Conservation (phyloP, 2,113 vertebrate species). For the Anolis sagrei region DNA sequence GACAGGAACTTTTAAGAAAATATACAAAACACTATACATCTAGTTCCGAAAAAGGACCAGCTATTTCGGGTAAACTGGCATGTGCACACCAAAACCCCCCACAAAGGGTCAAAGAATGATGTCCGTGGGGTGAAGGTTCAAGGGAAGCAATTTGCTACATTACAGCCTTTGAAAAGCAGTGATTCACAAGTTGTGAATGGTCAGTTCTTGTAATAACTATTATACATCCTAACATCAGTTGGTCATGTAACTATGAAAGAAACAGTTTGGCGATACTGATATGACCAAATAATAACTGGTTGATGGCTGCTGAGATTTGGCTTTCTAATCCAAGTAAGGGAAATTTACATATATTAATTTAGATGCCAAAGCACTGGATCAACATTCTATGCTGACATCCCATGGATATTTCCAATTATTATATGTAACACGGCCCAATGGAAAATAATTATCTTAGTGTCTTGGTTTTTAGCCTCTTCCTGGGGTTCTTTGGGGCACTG, state of each 20-base stretch:
- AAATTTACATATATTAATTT: background rate
- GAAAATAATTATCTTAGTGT: too few relatives aligned
- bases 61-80: slow-evolving; percentile 84
- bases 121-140: slow-evolving; percentile 23
- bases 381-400: too few relatives aligned
- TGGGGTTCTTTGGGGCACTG: too few relatives aligned
- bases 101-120: background rate
- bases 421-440: too few relatives aligned
- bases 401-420: too few relatives aligned
- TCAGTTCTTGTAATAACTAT: background rate
- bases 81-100: background rate
- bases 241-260: slow-evolving; percentile 16
- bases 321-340: background rate
- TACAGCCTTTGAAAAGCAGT: background rate
- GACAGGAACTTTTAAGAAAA: slow-evolving; percentile 84
- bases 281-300: too few relatives aligned
- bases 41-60: slow-evolving; percentile 92
- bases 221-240: slow-evolving; percentile 11
- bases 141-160: slow-evolving; percentile 25
- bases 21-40: slow-evolving; percentile 84
- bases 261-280: background rate
- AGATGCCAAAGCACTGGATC: too few relatives aligned
- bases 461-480: too few relatives aligned
- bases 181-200: slow-evolving; percentile 32
- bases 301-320: background rate